Evolutionary conservation across 2,797 vertebrate species (phyloP), one percentile per base, ranked within the genome.

Genomic region (Setipinna tenuifilis): DNA sequence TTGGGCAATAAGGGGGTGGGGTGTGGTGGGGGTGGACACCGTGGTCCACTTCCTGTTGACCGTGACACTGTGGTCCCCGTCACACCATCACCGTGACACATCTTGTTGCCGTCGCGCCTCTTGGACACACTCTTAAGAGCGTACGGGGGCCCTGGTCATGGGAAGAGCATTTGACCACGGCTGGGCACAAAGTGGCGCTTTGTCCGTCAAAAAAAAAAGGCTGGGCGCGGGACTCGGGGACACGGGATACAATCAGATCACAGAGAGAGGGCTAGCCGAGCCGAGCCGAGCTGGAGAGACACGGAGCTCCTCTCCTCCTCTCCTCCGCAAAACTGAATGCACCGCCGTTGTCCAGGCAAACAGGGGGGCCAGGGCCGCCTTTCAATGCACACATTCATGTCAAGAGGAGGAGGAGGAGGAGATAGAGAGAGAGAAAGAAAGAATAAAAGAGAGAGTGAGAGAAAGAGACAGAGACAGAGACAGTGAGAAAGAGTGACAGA

Each of bases 121-220:
- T 93, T 91, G 89, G 92, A 93, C 91, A 92, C 82, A 89, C 86
- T 90, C 35, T 41, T 41, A 41, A 82, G 48, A 83, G 62, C 86
- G 83, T 28, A 41, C 16, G 84, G 85, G 85, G 35, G 35, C 35
- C 35, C 85, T n/a, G 89, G 91, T 93, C 91, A 92, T 93, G 93
- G 91, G 90, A 94, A 94, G 91, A 90, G 87, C 90, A 89, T 85
- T 90, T 85, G 88, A 85, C 87, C 91, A 89, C 88, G 86, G 88
- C 86, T 19, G 87, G 41, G 61, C 89, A 93, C 91, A 93, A 91
- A 87, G 90, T 82, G 0, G 87, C 23, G 87, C 92, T 93, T 94
- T 94, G 92, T 93, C 35, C 35, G 35, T 41, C 35, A 41, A 41
- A 41, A 41, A n/a, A n/a, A n/a, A n/a, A n/a, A n/a, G n/a, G 88